phyloP scores from a whole-genome alignment of 2,888 invertebrate species.

The Metellina segmentata region DNA sequence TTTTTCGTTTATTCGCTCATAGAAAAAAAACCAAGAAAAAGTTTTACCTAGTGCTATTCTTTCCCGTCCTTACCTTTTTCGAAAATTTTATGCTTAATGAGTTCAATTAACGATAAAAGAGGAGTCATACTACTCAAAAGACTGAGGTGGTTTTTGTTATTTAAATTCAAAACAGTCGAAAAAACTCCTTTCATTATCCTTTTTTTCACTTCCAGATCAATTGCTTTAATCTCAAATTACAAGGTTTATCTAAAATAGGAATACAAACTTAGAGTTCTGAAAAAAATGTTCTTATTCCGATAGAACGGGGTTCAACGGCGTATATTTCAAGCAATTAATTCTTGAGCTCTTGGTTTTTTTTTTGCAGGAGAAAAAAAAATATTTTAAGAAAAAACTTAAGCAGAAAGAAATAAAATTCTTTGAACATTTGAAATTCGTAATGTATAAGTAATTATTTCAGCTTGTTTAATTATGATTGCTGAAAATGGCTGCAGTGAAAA shows the following conservation, averaged over 20 bases:
- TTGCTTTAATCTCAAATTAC: slow-evolving; percentile 56
- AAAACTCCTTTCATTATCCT: slow-evolving; percentile 20
- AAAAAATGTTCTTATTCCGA: background rate
- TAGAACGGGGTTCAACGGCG: background rate
- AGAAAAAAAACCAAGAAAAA: background rate
- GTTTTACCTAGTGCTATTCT: slow-evolving; percentile 10
- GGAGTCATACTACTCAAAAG: background rate
- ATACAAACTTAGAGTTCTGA: background rate
- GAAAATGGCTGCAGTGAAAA: too few relatives aligned
- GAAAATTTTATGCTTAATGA: slow-evolving; percentile 60
- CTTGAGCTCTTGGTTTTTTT: slow-evolving; percentile 19
- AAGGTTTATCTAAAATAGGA: slow-evolving; percentile 39
- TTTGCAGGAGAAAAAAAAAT: background rate
- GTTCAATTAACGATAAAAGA: slow-evolving; percentile 54
- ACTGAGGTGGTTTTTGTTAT: slow-evolving; percentile 15
- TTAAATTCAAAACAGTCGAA: background rate
- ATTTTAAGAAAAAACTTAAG: too few relatives aligned
- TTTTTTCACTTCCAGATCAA: slow-evolving; percentile 43
- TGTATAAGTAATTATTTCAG: too few relatives aligned
- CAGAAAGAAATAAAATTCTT: background rate
- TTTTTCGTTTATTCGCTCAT: background rate
- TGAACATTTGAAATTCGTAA: background rate
- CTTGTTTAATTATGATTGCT: too few relatives aligned
- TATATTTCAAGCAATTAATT: slow-evolving; percentile 45
- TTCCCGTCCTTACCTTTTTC: slow-evolving; percentile 21